Conservation (phyloP, 2,888 invertebrate genomes). For the Coleophora flavipennella region DNA sequence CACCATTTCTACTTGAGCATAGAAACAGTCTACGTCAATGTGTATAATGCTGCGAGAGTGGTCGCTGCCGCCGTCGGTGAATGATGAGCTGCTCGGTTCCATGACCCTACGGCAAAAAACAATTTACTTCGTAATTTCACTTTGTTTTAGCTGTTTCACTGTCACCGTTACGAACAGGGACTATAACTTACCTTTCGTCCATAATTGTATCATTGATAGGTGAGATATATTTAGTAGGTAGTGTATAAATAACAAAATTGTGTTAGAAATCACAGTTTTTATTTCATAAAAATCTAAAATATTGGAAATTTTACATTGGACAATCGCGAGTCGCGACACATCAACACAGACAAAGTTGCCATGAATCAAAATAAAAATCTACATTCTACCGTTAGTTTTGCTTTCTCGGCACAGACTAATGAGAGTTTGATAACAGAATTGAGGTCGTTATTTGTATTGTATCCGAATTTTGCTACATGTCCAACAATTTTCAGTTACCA, state of each 20-base stretch:
- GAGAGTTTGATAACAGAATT: no score
- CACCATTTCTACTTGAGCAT: slow-evolving; percentile 89
- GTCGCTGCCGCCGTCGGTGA: slow-evolving; percentile 43
- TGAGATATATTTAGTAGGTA: slow-evolving; percentile 37
- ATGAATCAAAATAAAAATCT: slow-evolving; percentile 21
- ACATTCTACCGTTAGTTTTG: no score
- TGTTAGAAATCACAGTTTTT: slow-evolving; percentile 46
- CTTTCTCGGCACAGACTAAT: no score
- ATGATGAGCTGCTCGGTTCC: slow-evolving; percentile 60
- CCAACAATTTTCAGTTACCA: no score
- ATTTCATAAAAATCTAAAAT: slow-evolving; percentile 63
- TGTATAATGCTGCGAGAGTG: slow-evolving; percentile 83
- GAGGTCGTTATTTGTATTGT: no score
- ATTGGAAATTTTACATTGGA: slow-evolving; percentile 60
- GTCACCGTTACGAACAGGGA: slow-evolving; percentile 37
- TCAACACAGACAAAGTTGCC: slow-evolving; percentile 62
- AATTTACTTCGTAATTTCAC: slow-evolving; percentile 52
- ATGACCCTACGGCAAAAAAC: slow-evolving; percentile 54
- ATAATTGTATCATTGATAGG: slow-evolving; percentile 48
- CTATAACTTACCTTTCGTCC: slow-evolving; percentile 55
- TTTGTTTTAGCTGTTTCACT: slow-evolving; percentile 57
- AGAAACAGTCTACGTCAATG: slow-evolving; percentile 88
- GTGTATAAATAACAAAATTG: slow-evolving; percentile 42
- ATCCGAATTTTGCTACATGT: no score
- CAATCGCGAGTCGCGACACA: slow-evolving; percentile 72